Evolutionary conservation across 35 echinoderm and acorn worm species (phyloP), one percentile per base, ranked within the genome.

Genomic region (Apostichopus japonicus): DNA sequence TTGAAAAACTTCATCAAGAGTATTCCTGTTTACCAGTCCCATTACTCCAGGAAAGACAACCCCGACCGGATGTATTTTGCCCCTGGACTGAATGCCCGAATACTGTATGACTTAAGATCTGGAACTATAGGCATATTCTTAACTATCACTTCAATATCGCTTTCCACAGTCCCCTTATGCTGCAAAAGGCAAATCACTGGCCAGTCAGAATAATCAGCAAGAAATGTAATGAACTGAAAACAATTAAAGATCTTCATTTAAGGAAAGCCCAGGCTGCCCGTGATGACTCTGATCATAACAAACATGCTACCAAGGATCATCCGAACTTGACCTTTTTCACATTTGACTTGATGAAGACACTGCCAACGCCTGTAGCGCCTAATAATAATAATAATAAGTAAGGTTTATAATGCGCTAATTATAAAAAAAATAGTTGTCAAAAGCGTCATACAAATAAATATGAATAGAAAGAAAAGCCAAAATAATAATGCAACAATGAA

Each of bases 341-440:
- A 78, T 78, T 78, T 78, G 76, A 78, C 76, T 78, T 78, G 16
- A 78, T 78, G 76, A 78, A 78, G 27, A 78, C 76, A 78, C 16
- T 78, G 17, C 76, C 76, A 78, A 78, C 76, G 6, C 76, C 76
- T 78, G 76, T 78, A 10, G 76, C 7, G 76, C 76, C 75, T 77
- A n/a, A n/a, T n/a, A n/a, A n/a, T n/a, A n/a, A n/a, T n/a, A n/a
- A n/a, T n/a, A n/a, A n/a, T n/a, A n/a, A n/a, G n/a, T n/a, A n/a
- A n/a, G n/a, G n/a, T n/a, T n/a, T n/a, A n/a, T n/a, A n/a, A n/a
- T n/a, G n/a, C n/a, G n/a, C n/a, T n/a, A n/a, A n/a, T n/a, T n/a
- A n/a, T n/a, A n/a, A n/a, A n/a, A n/a, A n/a, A n/a, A n/a, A n/a
- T n/a, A n/a, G n/a, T n/a, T n/a, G n/a, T n/a, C n/a, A n/a, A n/a